These are phyloP conservation scores for Plebejus melissa DNA, from an alignment of 2,888 invertebrate species.

Conservation along the genomic window DNA sequence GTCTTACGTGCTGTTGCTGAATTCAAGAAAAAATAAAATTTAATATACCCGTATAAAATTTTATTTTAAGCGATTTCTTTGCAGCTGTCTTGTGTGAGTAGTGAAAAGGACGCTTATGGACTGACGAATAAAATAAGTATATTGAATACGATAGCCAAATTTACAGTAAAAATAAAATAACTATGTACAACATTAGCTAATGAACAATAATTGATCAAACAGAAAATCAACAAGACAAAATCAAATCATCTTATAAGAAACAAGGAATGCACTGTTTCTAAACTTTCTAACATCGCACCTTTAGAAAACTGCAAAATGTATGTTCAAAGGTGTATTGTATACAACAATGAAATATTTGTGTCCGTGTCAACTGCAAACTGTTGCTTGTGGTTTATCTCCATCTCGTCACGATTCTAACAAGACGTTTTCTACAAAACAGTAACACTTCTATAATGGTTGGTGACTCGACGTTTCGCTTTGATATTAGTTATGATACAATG, in stretches of 20 bases:
- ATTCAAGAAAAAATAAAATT: constrained; percentile 20
- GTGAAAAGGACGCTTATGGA: neutral
- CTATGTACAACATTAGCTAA: neutral
- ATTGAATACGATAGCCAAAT: neutral
- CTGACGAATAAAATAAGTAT: neutral
- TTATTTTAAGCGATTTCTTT: neutral
- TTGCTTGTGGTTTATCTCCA: constrained; percentile 53
- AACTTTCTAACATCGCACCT: constrained; percentile 21
- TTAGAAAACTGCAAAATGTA: constrained; percentile 30
- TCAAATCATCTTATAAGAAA: neutral
- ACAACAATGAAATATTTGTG: constrained; percentile 49
- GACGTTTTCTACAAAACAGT: constrained; percentile 53
- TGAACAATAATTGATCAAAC: neutral
- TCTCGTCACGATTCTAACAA: constrained; percentile 67
- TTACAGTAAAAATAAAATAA: neutral
- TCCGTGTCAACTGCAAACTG: constrained; percentile 47
- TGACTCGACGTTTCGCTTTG: constrained; percentile 52
- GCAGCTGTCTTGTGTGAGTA: constrained; percentile 4
- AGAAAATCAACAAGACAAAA: neutral
- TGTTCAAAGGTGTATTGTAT: constrained; percentile 34
- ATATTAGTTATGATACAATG: constrained; percentile 47
- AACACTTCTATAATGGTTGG: constrained; percentile 51
- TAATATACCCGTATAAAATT: constrained; percentile 13
- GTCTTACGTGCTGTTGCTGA: constrained; percentile 33
- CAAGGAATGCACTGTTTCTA: neutral